Evolutionary conservation across 1,140 invertebrate genomes (phyloP), one percentile per base, ranked within the genome.

Genomic region (Ooceraea biroi): DNA sequence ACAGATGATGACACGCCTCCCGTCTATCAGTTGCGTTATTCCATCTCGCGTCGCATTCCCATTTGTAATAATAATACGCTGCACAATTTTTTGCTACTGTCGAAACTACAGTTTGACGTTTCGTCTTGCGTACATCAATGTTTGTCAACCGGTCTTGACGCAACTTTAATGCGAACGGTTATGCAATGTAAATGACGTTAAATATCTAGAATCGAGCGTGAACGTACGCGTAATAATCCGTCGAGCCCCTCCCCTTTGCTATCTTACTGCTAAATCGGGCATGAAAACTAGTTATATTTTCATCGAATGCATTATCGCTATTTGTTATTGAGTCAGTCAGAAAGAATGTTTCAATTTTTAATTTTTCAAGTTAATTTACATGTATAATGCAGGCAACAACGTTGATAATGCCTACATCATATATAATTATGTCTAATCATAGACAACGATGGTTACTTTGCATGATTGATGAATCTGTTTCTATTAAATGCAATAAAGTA

Each of bases 151-250:
- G 36, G 44, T 0, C 3, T 10, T 78, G 17, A 7, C 7, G 50
- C n/a, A 27, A 65, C 57, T 41, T 78, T 48, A 71, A 71, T 69
- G 22, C n/a, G 8, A 50, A 74, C 55, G 41, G 57, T 80, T 80
- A 69, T 80, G 76, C 50, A 80, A 71, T 11, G 17, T 44, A 30
- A 77, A 77, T 57, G 30, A 80, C 36, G 65, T 12, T 48, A 66
- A 71, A 71, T 71, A 30, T 71, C 69, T 80, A 55, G 0, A 77
- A 41, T 66, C 14, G 12, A n/a, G 36, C 41, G 8, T 57, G 0
- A 30, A 80, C 69, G 27, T 36, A 71, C 25, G 22, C n/a, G 17
- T 1, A 12, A 80, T 27, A 50, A 25, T 19, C 36, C 36, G 44
- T 10, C 19, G 19, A 55, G 11, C 22, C 27, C n/a, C n/a, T n/a